Evolutionary conservation across 2,888 invertebrate species (phyloP).

Genomic region (Alloplasta piceator): DNA sequence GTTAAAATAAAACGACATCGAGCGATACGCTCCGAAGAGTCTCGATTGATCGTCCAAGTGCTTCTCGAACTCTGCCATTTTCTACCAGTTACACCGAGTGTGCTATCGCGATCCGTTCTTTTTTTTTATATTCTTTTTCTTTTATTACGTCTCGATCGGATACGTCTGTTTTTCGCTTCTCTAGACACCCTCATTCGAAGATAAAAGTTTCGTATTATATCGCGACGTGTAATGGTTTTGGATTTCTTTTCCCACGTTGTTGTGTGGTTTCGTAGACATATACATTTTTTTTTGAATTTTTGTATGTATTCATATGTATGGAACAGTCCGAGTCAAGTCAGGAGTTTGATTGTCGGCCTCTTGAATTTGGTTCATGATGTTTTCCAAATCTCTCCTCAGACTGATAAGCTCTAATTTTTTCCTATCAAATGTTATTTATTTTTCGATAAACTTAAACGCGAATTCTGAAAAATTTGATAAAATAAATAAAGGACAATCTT

Average conservation of each 20-base stretch:
- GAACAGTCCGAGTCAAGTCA: too few relatives aligned
- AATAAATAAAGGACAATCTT: neutral
- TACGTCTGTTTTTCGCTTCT: constrained; percentile 22
- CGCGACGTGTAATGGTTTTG: constrained; percentile 21
- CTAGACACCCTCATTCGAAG: constrained; percentile 8
- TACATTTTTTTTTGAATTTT: neutral
- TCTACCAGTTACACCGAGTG: neutral
- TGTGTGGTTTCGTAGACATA: constrained; percentile 4
- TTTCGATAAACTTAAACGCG: too few relatives aligned
- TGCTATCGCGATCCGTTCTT: neutral
- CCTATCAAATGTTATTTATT: too few relatives aligned
- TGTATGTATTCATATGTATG: too few relatives aligned
- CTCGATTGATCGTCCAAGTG: constrained; percentile 13
- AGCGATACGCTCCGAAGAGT: neutral
- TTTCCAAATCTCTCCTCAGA: too few relatives aligned
- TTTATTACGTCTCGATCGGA: neutral
- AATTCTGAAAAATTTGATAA: neutral
- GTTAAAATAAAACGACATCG: neutral
- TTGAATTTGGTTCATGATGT: constrained; percentile 13
- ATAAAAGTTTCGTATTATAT: constrained; percentile 43
- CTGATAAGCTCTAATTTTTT: too few relatives aligned
- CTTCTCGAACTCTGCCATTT: constrained; percentile 4
- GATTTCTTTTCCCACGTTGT: constrained; percentile 38
- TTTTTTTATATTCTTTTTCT: neutral
- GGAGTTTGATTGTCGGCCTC: too few relatives aligned